These are phyloP conservation scores for Pogonomyrmex barbatus DNA, from an alignment of 1,140 invertebrate genomes.

Conservation along the genomic window DNA sequence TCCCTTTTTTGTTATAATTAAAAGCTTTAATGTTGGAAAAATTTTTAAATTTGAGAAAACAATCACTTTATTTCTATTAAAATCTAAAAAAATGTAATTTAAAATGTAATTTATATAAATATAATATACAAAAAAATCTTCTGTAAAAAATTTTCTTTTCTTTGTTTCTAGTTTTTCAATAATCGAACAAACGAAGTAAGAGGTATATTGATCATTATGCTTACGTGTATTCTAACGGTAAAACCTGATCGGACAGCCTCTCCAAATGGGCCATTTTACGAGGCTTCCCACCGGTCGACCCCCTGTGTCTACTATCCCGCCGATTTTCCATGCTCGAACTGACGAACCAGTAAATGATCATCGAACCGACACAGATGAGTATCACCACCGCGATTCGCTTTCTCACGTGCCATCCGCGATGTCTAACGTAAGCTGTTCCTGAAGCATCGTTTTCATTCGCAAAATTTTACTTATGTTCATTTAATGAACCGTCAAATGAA, in stretches of 20 bases:
- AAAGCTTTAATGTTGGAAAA: not conserved
- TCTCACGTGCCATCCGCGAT: conserved; percentile 67
- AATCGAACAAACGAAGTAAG: not conserved
- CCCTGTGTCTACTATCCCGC: conserved; percentile 18
- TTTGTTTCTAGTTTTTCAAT: not conserved
- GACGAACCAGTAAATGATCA: conserved; percentile 76
- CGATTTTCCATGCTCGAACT: conserved; percentile 68
- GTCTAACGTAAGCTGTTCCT: conserved; percentile 74
- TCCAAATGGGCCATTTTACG: conserved; percentile 27
- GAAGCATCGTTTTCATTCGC: conserved; percentile 1
- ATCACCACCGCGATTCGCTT: conserved; percentile 66
- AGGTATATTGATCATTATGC: not conserved
- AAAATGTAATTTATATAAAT: no score
- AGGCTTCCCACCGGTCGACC: not conserved
- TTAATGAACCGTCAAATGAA: not conserved
- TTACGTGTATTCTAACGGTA: conserved; percentile 67
- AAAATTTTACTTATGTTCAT: not conserved
- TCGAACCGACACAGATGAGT: conserved; percentile 66
- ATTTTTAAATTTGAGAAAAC: not conserved
- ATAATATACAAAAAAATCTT: not conserved
- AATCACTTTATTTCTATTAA: no score
- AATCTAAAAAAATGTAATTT: no score
- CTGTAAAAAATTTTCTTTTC: not conserved
- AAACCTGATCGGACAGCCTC: conserved; percentile 41
- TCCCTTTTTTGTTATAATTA: not conserved